Evolutionary conservation across 2,113 vertebrate genomes (phyloP), one percentile per base, ranked within the genome.

Genomic region (Bostrychus sinensis): DNA sequence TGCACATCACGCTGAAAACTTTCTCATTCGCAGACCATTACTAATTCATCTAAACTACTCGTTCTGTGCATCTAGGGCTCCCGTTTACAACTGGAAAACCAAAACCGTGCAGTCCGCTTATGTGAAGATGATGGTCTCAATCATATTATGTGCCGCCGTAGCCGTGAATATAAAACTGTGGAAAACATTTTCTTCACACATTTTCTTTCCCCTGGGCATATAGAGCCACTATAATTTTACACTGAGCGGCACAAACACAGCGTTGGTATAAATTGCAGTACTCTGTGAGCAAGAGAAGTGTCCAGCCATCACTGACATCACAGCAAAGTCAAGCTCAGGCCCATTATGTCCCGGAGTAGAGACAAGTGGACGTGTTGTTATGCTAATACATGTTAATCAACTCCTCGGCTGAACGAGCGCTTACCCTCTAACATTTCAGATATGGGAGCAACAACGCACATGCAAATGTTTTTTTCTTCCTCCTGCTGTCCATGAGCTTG

Each of bases 371-470:
- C 17, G 20, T 14, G 56, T 65, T 70, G 56, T 62, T 65, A 74
- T 78, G 70, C 55, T 69, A 65, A 78, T 78, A 41, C 55, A 53
- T 73, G 65, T 60, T 77, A 56, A 73, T 73, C 76, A 65, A 55
- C 63, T 53, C 57, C 45, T 42, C 25, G 17, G 37, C 41, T 56
- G 48, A 68, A 68, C 2, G 55, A 64, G 30, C 34, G 3, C 46
- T 67, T 42, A 58, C n/a, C 70, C 61, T 68, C 39, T 56, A 54
- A 64, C 55, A 37, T 41, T 58, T 46, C 6, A 51, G 41, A 56
- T 62, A 77, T 32, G 3, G 7, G 9, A 9, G 25, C 38, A 22
- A 41, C 23, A 32, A 25, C 26, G 14, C 37, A 55, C 34, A 39
- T 34, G 34, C 58, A 54, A 30, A 62, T 63, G 43, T 70, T 69